Conservation (phyloP, 2,113 vertebrate species). For the Ursus arctos region DNA sequence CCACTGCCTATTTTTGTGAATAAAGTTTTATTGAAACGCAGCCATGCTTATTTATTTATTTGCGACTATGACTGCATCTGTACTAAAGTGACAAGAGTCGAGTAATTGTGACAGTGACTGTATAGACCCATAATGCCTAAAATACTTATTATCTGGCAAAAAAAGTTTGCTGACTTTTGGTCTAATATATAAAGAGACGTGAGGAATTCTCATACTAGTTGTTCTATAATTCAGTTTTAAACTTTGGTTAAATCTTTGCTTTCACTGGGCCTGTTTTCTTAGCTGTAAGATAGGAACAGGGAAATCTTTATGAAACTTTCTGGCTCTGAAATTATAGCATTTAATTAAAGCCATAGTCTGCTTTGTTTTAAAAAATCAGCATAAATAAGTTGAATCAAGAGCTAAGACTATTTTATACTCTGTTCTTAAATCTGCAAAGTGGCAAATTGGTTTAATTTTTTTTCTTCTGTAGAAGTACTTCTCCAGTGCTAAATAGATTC, state of each 20-base stretch:
- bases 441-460: constrained; percentile 31
- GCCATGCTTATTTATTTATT: neutral
- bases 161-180: neutral
- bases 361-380: constrained; percentile 29
- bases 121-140: neutral
- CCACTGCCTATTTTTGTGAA: neutral
- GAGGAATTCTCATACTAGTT: neutral
- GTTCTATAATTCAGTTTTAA: constrained; percentile 36
- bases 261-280: constrained; percentile 9
- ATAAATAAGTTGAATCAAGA: constrained; percentile 33
- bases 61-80: neutral
- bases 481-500: neutral
- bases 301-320: neutral
- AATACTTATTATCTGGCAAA: neutral
- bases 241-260: neutral
- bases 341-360: neutral
- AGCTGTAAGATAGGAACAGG: neutral
- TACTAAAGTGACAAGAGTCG: neutral
- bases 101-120: constrained; percentile 10
- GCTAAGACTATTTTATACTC: constrained; percentile 6
- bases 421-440: neutral
- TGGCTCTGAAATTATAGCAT: constrained; percentile 5
- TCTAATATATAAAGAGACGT: neutral
- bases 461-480: constrained; percentile 41
- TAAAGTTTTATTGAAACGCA: constrained; percentile 26